A percentile compares a stretch with the other conserved stretches of the same genome.
Conservation (phyloP, 2,888 invertebrate genomes). For the Antheraea assamensis region DNA sequence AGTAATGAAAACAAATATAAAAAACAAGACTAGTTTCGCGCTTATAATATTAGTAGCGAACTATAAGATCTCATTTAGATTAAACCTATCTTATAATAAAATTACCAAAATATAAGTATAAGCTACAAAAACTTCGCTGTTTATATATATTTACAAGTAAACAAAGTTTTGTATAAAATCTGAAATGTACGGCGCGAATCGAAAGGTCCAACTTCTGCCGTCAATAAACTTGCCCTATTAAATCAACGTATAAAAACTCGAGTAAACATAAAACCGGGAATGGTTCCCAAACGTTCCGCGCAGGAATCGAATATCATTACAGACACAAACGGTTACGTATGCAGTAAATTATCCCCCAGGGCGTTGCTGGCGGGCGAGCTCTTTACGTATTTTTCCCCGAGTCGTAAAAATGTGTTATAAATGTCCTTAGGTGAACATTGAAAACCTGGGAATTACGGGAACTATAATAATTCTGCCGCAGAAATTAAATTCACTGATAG, state of each 20-base stretch:
- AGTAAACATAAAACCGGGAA: slow-evolving; percentile 12
- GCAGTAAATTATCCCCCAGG: slow-evolving; percentile 13
- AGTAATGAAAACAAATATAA: no score
- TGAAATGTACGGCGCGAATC: background rate
- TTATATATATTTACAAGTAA: background rate
- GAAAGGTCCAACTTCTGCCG: slow-evolving; percentile 3
- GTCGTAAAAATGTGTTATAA: slow-evolving; percentile 33
- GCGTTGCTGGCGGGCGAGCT: slow-evolving; percentile 2
- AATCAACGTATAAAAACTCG: slow-evolving; percentile 11
- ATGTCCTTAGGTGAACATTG: slow-evolving; percentile 24
- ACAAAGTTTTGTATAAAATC: background rate
- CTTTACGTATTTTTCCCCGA: slow-evolving; percentile 25
- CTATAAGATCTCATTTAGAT: no score
- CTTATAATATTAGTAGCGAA: no score
- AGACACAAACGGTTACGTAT: slow-evolving; percentile 8
- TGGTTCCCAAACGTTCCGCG: slow-evolving; percentile 7
- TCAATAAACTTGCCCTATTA: slow-evolving; percentile 10
- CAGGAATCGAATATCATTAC: slow-evolving; percentile 16
- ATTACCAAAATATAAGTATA: background rate
- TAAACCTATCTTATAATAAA: no score
- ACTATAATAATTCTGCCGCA: background rate
- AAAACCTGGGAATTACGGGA: slow-evolving; percentile 11
- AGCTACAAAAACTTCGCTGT: background rate
- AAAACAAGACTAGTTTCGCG: no score
- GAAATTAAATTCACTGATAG: background rate